Conservation (phyloP, 2,797 vertebrate species). For the Eidolon dupreanum region DNA sequence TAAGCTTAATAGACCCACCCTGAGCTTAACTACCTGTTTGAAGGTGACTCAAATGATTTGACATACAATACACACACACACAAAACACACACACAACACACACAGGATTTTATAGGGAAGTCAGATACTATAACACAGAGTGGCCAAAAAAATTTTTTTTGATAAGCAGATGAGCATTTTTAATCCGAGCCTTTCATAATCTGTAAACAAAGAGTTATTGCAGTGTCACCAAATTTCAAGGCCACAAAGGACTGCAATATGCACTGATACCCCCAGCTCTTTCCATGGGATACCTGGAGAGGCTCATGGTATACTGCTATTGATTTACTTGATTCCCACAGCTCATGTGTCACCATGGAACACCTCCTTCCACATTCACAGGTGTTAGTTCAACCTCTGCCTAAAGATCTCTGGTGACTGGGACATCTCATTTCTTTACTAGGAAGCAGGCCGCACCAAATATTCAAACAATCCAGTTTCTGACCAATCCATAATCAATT, state of each 20-base stretch:
- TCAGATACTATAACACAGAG: background rate
- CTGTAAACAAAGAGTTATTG: background rate
- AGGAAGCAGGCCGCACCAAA: background rate
- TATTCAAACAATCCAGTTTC: background rate
- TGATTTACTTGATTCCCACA: background rate
- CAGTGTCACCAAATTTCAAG: background rate
- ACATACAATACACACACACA: background rate
- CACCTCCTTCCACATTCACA: background rate
- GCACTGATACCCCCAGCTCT: background rate
- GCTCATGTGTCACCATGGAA: background rate
- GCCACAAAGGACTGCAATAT: background rate
- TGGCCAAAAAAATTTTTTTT: background rate
- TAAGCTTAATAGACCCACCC: background rate
- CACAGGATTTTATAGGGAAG: background rate
- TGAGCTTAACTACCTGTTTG: background rate
- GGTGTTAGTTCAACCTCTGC: background rate
- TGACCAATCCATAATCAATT: background rate
- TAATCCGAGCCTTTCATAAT: background rate
- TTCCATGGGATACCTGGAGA: background rate
- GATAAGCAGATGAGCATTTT: background rate
- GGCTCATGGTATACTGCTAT: background rate
- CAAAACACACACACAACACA: background rate
- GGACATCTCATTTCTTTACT: background rate
- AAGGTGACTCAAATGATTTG: background rate
- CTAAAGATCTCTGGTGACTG: background rate